Percentiles rank a stretch among this genome's conserved stretches.
phyloP scores from a whole-genome alignment of 2,797 vertebrate species.

The Neoniphon sammara region DNA sequence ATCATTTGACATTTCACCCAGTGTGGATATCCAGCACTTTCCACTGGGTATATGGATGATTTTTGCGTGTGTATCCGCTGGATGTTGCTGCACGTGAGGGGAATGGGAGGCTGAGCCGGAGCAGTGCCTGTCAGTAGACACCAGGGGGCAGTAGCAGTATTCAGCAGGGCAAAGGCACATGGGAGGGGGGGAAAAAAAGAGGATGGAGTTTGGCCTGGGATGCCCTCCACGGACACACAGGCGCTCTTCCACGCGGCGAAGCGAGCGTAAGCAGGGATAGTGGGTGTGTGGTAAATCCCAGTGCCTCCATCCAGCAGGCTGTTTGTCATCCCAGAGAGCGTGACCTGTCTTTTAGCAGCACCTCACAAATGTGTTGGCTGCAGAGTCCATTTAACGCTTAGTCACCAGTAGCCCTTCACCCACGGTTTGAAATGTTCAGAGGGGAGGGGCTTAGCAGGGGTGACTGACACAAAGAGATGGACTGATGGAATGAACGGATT shows the following conservation, averaged over 20 bases:
- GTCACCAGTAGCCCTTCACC: not conserved
- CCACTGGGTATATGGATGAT: not conserved
- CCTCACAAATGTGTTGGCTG: conserved; percentile 9
- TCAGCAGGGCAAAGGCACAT: not conserved
- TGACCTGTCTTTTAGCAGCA: not conserved
- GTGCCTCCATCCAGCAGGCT: conserved; percentile 12
- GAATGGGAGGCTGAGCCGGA: not conserved
- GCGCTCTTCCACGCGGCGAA: conserved; percentile 1
- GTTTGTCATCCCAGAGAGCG: conserved; percentile 17
- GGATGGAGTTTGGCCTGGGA: not conserved
- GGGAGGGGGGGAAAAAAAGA: not conserved
- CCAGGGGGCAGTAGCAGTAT: conserved; percentile 73
- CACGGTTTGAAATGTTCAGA: conserved; percentile 1
- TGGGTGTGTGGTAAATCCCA: not conserved
- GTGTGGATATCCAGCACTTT: conserved; percentile 20
- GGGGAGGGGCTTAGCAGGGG: not conserved
- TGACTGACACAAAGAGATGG: not conserved
- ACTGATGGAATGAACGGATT: not conserved
- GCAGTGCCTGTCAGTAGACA: conserved; percentile 29
- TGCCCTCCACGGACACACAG: conserved; percentile 25
- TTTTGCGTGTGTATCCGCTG: conserved; percentile 8
- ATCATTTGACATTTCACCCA: conserved; percentile 38
- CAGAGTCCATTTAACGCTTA: not conserved
- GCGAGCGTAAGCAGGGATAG: conserved; percentile 5
- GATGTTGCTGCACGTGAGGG: conserved; percentile 3